Evolutionary conservation across 2,113 vertebrate species (phyloP), one percentile per base, ranked within the genome.

Genomic region (Capreolus pygargus): DNA sequence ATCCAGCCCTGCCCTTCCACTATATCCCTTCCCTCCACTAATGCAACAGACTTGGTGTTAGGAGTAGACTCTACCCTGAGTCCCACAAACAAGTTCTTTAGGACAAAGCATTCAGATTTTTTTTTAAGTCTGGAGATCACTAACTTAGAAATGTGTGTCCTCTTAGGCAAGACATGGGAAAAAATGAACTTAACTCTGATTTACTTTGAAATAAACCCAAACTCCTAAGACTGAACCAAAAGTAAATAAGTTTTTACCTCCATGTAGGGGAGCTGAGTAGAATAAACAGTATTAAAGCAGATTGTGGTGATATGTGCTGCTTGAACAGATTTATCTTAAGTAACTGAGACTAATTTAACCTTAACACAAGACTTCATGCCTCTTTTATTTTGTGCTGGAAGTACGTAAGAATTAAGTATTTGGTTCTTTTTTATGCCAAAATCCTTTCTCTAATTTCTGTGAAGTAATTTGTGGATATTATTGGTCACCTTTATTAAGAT

Each of bases 381-480:
- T 81, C 39, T 36, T 85, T 89, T 78, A 58, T 87, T 94, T 83
- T 93, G 83, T 96, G 36, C 36, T 94, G 17, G 60, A 91, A 83
- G 25, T 61, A 89, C 60, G 89, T 45, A 17, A 17, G 30, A 86
- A 90, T 92, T 81, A 87, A 81, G 3, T 81, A 82, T 61, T 64
- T 86, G 30, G 70, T 55, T 88, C 47, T n/a, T 95, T 95, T 94
- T 64, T 21, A 91, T 70, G 90, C 39, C 14, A 92, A 19, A 89
- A 96, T 87, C 60, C 14, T 93, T 84, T 86, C 50, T 83, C 60
- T 89, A 82, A 94, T 97, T 86, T 95, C 47, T 93, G 33, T 78
- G 28, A 93, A 93, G 74, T 74, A 89, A 93, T 93, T 86, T 96
- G 61, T 89, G 45, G 43, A 79, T 82, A 67, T 60, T 96, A 86